Evolutionary conservation across 2,888 invertebrate genomes (phyloP).

Genomic region (Acanthosoma haemorrhoidale): DNA sequence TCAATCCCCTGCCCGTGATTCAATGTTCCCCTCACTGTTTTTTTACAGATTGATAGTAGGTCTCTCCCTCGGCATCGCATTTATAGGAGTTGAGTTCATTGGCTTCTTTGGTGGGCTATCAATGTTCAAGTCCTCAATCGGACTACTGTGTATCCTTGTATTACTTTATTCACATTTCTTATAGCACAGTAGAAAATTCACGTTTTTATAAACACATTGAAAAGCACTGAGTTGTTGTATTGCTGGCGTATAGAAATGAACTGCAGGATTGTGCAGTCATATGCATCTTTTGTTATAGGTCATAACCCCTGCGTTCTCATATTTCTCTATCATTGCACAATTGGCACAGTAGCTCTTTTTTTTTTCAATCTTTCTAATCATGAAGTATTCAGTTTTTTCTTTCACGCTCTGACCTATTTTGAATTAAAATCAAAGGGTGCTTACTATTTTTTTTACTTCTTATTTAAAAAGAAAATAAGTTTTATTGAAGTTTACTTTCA

Average conservation of each 20-base stretch:
- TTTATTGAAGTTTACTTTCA: too few relatives aligned
- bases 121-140: constrained; percentile 63
- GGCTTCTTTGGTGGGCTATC: constrained; percentile 66
- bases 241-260: neutral
- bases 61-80: constrained; percentile 56
- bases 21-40: neutral
- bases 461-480: too few relatives aligned
- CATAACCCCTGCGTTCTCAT: neutral
- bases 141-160: constrained; percentile 68
- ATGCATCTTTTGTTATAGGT: constrained; percentile 11
- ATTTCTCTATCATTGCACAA: constrained; percentile 8
- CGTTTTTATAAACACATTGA: neutral
- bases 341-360: neutral
- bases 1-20: neutral
- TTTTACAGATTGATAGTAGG: constrained; percentile 56
- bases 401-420: too few relatives aligned
- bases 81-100: constrained; percentile 59
- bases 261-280: neutral
- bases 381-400: too few relatives aligned
- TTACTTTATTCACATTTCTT: neutral
- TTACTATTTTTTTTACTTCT: too few relatives aligned
- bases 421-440: too few relatives aligned
- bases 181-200: neutral
- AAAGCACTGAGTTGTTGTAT: constrained; percentile 16
- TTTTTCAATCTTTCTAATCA: too few relatives aligned